These are phyloP conservation scores for Piscicola geometra DNA, from an alignment of 2,888 invertebrate genomes.

Conservation along the genomic window DNA sequence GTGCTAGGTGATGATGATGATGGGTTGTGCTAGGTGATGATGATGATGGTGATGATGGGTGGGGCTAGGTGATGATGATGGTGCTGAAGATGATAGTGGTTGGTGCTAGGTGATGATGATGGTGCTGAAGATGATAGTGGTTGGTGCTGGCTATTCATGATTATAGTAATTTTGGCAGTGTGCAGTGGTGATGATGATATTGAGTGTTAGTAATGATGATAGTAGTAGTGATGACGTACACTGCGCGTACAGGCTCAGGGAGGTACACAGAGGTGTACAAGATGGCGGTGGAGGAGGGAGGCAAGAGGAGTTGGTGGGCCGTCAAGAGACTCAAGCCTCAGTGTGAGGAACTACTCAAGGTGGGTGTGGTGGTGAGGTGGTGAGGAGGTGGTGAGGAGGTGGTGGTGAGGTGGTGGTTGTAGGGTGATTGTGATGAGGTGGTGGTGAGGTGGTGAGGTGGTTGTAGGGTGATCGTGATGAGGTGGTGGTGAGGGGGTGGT, in stretches of 20 bases:
- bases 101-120: not conserved
- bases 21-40: not conserved
- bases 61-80: not conserved
- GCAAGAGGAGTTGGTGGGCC: not conserved
- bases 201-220: not conserved
- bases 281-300: not conserved
- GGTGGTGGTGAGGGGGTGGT: no score
- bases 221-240: no score
- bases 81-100: not conserved
- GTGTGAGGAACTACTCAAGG: not conserved
- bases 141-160: not conserved
- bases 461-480: no score
- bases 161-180: not conserved
- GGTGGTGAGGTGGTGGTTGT: no score
- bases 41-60: not conserved
- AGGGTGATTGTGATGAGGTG: no score
- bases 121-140: not conserved
- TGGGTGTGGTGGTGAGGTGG: no score
- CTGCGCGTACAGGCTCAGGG: not conserved
- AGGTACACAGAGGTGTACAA: slow-evolving; percentile 1
- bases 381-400: no score
- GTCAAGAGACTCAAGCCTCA: not conserved
- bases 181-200: not conserved
- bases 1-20: not conserved
- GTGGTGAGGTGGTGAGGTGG: no score